phyloP scores from a whole-genome alignment of 1,140 invertebrate species.

The Bombus fervidus region DNA sequence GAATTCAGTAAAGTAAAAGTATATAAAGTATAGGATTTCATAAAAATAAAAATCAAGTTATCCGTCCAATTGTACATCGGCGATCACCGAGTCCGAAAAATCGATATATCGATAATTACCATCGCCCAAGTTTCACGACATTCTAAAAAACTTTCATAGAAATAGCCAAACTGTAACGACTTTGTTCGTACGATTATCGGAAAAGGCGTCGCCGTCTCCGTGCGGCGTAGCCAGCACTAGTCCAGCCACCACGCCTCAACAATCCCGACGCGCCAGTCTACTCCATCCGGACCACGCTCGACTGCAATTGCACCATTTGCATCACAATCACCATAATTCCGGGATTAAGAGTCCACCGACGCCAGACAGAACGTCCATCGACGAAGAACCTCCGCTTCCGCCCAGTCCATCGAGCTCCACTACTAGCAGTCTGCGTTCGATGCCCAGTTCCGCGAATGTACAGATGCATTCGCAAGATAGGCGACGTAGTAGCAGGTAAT shows the following conservation, averaged over 20 bases:
- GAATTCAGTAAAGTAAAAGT: too few species aligned
- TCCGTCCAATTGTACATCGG: too few species aligned
- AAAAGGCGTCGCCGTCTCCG: constrained; percentile 86
- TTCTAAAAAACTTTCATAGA: background rate
- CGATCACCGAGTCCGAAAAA: background rate
- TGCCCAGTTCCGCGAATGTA: constrained; percentile 76
- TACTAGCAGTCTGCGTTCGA: constrained; percentile 81
- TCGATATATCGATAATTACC: background rate
- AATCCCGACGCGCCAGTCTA: constrained; percentile 84
- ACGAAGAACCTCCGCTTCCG: constrained; percentile 75
- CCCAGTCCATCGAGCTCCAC: constrained; percentile 81
- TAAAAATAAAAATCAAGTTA: background rate
- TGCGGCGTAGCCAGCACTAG: constrained; percentile 75
- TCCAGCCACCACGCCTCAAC: constrained; percentile 77
- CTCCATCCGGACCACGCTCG: constrained; percentile 88
- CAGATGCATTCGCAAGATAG: constrained; percentile 78
- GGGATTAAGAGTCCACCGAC: constrained; percentile 72
- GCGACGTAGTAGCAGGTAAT: constrained; percentile 79
- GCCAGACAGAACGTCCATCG: constrained; percentile 74
- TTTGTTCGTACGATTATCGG: background rate
- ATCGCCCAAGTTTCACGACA: background rate
- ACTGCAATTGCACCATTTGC: constrained; percentile 82
- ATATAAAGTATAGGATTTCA: too few species aligned
- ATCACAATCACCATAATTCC: constrained; percentile 78
- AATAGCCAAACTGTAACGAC: background rate